Base-by-base conservation (phyloP, 2,888 invertebrate genomes). In the Epsilonema sp. region DNA sequence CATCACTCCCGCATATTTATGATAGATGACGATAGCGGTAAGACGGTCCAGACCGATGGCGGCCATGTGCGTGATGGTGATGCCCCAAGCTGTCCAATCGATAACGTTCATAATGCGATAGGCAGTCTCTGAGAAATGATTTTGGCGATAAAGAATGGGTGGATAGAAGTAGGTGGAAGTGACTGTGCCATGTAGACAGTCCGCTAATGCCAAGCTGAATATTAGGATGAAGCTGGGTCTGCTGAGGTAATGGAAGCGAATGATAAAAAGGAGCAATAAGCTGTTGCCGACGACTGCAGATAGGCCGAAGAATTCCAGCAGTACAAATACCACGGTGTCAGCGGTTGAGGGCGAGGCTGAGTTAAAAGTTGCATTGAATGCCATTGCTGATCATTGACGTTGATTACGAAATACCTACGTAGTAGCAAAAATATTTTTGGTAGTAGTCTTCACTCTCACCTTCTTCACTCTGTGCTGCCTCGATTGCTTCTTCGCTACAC, bases 31-130 rank as follows among this genome's bases (percentile, higher is more conserved):
- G 21, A 63, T 61, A 22, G 63, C 63, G 5, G 61, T 51, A 36
- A 60, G 51, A 20, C 63, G 55, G 47, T 63, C 63, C n/a, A 63
- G 44, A 41, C 63, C 60, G 37, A 63, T 62, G 24, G 61, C 63
- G 1, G 58, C 55, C 48, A 50, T 49, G 42, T 49, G 42, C 5
- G 26, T 63, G 39, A 62, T 46, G 20, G 63, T 63, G 39, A 63
- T 58, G 26, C 59, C 57, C 63, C 63, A 63, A 20, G 62, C 63
- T 2, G 62, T 61, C 63, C 63, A 63, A 47, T 63, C 63, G 49
- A 62, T 50, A 20, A 60, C 55, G 51, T 63, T 63, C 50, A 59
- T 60, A 13, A 59, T 49, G 2, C 42, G 26, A 5, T 23, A 36
- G 11, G 24, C 45, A 11, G 20, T 11, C 8, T 4, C 20, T 3